These are phyloP conservation scores for Rhabdomys pumilio DNA, from an alignment of 2,797 vertebrate species.

Conservation along the genomic window DNA sequence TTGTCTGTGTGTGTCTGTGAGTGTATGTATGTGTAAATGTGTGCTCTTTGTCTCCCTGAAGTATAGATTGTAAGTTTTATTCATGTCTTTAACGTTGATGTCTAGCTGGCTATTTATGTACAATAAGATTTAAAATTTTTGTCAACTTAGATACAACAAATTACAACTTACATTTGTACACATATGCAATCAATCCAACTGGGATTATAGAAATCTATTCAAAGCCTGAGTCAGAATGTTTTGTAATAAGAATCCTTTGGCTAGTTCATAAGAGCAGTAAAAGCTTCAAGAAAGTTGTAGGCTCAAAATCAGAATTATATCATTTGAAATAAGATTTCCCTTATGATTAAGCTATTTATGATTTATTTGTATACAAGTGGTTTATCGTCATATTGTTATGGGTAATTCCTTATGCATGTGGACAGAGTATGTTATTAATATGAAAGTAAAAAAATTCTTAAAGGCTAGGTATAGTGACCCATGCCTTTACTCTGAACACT, in stretches of 20 bases:
- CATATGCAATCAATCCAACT: not conserved
- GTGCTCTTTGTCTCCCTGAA: slow-evolving; percentile 56
- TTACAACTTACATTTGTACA: slow-evolving; percentile 6
- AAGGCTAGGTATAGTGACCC: not conserved
- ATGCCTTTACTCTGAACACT: not conserved
- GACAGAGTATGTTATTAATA: slow-evolving; percentile 32
- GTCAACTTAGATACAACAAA: slow-evolving; percentile 56
- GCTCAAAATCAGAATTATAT: not conserved
- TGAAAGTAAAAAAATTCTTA: not conserved
- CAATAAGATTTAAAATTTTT: slow-evolving; percentile 68
- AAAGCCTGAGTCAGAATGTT: not conserved
- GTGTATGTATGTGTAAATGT: not conserved
- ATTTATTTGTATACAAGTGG: not conserved
- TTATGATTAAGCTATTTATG: not conserved
- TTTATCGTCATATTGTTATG: not conserved
- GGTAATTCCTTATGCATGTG: not conserved
- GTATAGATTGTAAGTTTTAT: slow-evolving; percentile 59
- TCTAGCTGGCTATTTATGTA: slow-evolving; percentile 67
- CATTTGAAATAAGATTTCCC: not conserved
- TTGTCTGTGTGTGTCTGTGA: too few relatives aligned
- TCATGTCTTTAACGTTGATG: slow-evolving; percentile 71
- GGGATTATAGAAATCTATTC: not conserved
- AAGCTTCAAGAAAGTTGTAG: slow-evolving; percentile 37
- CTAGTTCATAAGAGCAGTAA: not conserved
- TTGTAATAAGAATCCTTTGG: slow-evolving; percentile 9